A percentile compares a stretch with the other conserved stretches of the same genome.
These are phyloP conservation scores for Thalpophila matura DNA, from an alignment of 2,888 invertebrate genomes.

Conservation along the genomic window DNA sequence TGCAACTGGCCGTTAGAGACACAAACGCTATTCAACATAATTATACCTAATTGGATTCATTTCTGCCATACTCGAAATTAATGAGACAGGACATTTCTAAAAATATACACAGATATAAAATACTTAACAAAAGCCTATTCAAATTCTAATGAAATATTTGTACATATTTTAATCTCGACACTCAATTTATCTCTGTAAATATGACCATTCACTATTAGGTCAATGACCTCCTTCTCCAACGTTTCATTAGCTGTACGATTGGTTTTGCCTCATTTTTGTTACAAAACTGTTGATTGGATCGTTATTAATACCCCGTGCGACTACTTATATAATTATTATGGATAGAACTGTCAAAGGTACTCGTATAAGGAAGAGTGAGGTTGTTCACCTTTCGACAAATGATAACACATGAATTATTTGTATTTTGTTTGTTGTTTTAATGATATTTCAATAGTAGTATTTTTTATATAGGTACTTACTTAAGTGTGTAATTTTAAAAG, in stretches of 20 bases:
- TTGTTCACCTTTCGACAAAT: constrained; percentile 34
- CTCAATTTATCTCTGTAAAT: neutral
- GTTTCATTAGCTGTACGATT: constrained; percentile 19
- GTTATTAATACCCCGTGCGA: neutral
- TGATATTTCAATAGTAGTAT: neutral
- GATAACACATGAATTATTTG: neutral
- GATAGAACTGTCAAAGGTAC: constrained; percentile 23
- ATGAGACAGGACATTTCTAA: neutral
- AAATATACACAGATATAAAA: neutral
- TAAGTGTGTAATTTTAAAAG: too few relatives aligned
- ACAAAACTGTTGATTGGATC: constrained; percentile 39
- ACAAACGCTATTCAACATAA: too few relatives aligned
- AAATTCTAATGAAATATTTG: constrained; percentile 1
- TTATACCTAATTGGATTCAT: too few relatives aligned
- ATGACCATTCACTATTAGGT: constrained; percentile 13
- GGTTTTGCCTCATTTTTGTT: constrained; percentile 42
- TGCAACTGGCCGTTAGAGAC: too few relatives aligned
- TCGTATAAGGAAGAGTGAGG: neutral
- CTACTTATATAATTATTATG: constrained; percentile 40
- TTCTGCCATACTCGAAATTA: neutral
- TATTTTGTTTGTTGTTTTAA: neutral
- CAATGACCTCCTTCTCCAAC: constrained; percentile 27
- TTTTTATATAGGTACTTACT: too few relatives aligned
- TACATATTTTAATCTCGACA: constrained; percentile 5
- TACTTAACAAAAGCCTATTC: constrained; percentile 12